Evolutionary conservation across 2,888 invertebrate species (phyloP).

Genomic region (Julus scandinavius): DNA sequence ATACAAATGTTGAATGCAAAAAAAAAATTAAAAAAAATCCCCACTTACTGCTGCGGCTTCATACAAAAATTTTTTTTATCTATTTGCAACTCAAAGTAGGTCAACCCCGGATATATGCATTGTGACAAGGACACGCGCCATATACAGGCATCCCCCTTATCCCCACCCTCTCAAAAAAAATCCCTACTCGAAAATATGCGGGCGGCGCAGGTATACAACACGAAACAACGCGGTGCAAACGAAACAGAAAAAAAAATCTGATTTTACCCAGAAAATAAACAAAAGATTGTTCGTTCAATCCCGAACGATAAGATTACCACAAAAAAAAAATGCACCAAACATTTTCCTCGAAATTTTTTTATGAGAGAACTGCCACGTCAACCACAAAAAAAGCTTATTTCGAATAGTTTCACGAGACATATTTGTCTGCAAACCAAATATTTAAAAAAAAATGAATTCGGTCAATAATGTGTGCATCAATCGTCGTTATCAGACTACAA

Average conservation of each 20-base stretch:
- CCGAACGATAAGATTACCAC: background rate
- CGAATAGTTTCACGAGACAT: background rate
- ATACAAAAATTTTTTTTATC: constrained; percentile 32
- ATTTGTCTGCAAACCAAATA: too few relatives aligned
- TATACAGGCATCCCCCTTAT: constrained; percentile 46
- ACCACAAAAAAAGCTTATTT: background rate
- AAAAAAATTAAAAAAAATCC: background rate
- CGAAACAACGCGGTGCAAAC: background rate
- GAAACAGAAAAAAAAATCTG: background rate
- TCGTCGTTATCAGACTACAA: background rate
- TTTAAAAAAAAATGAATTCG: too few relatives aligned
- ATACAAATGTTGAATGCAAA: background rate
- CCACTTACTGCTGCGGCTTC: background rate
- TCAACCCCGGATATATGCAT: constrained; percentile 44
- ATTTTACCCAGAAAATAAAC: background rate
- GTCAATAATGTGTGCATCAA: too few relatives aligned
- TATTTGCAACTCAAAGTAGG: constrained; percentile 51
- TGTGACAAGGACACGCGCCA: constrained; percentile 47
- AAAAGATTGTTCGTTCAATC: constrained; percentile 9
- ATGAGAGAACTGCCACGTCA: too few relatives aligned
- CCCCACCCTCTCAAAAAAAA: constrained; percentile 30
- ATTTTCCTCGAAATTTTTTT: background rate
- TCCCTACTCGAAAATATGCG: constrained; percentile 24
- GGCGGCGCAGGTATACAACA: constrained; percentile 35
- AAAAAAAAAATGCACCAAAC: background rate